phyloP scores from a whole-genome alignment of 53 echinoderm and acorn worm species.

The Echinometra lucunter region DNA sequence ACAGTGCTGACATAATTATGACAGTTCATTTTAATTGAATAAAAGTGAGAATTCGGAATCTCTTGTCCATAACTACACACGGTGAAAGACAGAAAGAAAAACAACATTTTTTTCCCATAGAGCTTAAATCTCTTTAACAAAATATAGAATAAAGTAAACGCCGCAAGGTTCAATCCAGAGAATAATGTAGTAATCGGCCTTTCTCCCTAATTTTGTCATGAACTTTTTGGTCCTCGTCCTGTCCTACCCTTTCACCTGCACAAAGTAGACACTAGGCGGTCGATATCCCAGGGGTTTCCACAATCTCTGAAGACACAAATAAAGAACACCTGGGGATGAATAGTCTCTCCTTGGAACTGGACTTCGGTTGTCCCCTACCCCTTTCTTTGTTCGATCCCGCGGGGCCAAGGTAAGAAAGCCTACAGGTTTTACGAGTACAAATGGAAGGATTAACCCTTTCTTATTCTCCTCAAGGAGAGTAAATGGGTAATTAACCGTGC shows the following conservation, averaged over 20 bases:
- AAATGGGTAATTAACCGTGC: neutral
- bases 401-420: conserved; percentile 17
- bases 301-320: neutral
- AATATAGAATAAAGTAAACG: neutral
- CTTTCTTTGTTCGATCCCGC: conserved; percentile 2
- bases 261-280: neutral
- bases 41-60: neutral
- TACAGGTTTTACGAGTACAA: neutral
- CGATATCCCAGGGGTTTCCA: neutral
- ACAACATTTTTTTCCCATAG: neutral
- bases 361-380: conserved; percentile 1
- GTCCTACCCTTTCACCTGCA: neutral
- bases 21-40: neutral
- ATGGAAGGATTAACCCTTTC: neutral
- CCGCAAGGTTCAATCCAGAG: neutral
- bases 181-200: neutral
- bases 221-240: neutral
- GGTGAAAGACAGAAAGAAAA: too few species aligned
- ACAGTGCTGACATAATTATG: neutral
- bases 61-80: neutral
- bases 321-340: neutral
- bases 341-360: conserved; percentile 34
- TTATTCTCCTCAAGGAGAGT: neutral
- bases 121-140: neutral
- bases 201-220: conserved; percentile 1